These are phyloP conservation scores for Lagria hirta DNA, from an alignment of 2,888 invertebrate genomes.

Conservation along the genomic window DNA sequence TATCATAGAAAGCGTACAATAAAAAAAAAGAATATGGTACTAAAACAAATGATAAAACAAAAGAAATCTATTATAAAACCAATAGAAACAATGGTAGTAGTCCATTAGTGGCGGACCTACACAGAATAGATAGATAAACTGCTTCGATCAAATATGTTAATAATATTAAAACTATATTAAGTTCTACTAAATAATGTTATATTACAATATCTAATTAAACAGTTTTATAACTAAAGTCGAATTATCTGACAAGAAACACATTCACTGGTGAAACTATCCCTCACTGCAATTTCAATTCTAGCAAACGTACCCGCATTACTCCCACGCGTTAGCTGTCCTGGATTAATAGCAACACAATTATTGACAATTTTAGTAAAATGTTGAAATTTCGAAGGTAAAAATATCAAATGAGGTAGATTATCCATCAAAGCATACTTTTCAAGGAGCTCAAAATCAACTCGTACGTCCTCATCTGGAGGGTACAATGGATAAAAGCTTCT, in stretches of 20 bases:
- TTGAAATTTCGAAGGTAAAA: slow-evolving; percentile 83
- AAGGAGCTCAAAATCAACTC: slow-evolving; percentile 72
- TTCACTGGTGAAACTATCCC: slow-evolving; percentile 47
- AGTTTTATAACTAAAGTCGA: slow-evolving; percentile 47
- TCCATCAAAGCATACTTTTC: slow-evolving; percentile 71
- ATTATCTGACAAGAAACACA: slow-evolving; percentile 57
- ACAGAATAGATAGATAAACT: too few species aligned
- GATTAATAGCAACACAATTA: slow-evolving; percentile 81
- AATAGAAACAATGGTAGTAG: too few species aligned
- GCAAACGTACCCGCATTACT: slow-evolving; percentile 79
- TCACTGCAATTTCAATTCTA: slow-evolving; percentile 61
- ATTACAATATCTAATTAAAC: too few species aligned
- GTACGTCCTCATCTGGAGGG: slow-evolving; percentile 68
- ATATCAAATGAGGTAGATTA: slow-evolving; percentile 75
- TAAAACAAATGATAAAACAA: too few species aligned
- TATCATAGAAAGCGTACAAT: too few species aligned
- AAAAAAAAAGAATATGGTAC: too few species aligned
- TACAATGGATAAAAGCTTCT: slow-evolving; percentile 80
- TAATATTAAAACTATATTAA: background rate
- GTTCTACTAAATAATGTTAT: too few species aligned
- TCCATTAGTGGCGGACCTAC: too few species aligned
- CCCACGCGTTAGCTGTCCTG: slow-evolving; percentile 78
- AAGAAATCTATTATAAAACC: too few species aligned
- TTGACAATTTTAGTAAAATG: slow-evolving; percentile 80
- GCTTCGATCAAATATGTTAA: too few species aligned